Evolutionary conservation across 2,797 vertebrate genomes (phyloP).

Genomic region (Artibeus jamaicensis): DNA sequence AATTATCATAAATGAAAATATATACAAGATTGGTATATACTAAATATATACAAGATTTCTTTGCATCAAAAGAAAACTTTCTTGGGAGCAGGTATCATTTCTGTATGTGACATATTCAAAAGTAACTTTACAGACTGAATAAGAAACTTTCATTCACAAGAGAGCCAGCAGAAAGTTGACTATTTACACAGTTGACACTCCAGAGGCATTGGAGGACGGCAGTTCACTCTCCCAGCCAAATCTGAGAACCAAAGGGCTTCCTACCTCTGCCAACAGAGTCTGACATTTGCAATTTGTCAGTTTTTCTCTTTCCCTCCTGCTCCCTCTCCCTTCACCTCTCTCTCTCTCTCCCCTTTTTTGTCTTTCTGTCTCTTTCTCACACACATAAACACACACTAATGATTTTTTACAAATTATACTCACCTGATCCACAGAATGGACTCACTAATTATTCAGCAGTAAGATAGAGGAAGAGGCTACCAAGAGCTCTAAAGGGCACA

Average conservation of each 20-base stretch:
- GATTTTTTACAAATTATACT: neutral
- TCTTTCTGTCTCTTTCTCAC: neutral
- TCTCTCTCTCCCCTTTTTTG: neutral
- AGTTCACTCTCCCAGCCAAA: neutral
- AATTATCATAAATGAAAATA: slow-evolving; percentile 19
- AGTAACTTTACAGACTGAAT: neutral
- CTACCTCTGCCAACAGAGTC: neutral
- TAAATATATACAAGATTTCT: no score
- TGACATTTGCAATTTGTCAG: neutral
- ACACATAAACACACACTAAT: neutral
- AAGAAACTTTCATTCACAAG: neutral
- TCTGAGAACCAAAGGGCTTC: neutral
- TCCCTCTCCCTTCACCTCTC: neutral
- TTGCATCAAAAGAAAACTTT: neutral
- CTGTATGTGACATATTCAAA: neutral
- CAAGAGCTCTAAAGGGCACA: neutral
- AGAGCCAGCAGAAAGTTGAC: neutral
- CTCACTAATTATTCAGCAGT: neutral
- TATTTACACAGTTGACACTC: neutral
- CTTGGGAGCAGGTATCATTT: neutral
- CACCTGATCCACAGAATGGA: neutral
- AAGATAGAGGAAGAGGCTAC: neutral
- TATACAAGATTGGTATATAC: neutral
- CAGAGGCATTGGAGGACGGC: neutral
- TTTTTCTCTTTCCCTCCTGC: no score